phyloP scores from a whole-genome alignment of 2,888 invertebrate species.

The Campoplex nolae region DNA sequence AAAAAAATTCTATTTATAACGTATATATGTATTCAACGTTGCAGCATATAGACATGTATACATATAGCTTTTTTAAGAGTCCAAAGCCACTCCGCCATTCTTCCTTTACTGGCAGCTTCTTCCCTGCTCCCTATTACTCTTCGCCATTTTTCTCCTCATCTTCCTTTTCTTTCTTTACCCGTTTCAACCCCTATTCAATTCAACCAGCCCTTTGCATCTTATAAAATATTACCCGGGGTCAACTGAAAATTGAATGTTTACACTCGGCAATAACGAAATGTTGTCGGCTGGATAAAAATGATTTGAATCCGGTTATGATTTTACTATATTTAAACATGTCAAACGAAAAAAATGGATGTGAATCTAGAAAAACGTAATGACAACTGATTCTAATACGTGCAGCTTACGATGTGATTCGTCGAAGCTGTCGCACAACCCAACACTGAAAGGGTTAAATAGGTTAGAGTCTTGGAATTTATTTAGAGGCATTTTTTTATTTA shows the following conservation, averaged over 20 bases:
- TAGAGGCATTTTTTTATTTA: slow-evolving; percentile 1
- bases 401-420: not conserved
- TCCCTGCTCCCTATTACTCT: slow-evolving; percentile 59
- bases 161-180: slow-evolving; percentile 62
- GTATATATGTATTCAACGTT: slow-evolving; percentile 6
- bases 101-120: slow-evolving; percentile 59
- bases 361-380: no score
- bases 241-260: slow-evolving; percentile 82
- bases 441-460: not conserved
- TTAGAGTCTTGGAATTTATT: not conserved
- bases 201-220: slow-evolving; percentile 42
- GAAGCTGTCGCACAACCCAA: not conserved
- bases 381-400: not conserved
- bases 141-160: slow-evolving; percentile 57
- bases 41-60: slow-evolving; percentile 3
- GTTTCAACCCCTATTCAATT: slow-evolving; percentile 46
- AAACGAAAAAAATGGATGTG: not conserved
- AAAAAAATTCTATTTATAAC: not conserved
- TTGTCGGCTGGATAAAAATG: slow-evolving; percentile 3
- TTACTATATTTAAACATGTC: not conserved
- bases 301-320: not conserved
- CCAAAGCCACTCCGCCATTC: slow-evolving; percentile 66
- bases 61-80: slow-evolving; percentile 55
- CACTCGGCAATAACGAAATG: slow-evolving; percentile 74
- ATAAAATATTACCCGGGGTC: slow-evolving; percentile 66